phyloP scores from a whole-genome alignment of 2,113 vertebrate species.

The Centropus bengalensis region DNA sequence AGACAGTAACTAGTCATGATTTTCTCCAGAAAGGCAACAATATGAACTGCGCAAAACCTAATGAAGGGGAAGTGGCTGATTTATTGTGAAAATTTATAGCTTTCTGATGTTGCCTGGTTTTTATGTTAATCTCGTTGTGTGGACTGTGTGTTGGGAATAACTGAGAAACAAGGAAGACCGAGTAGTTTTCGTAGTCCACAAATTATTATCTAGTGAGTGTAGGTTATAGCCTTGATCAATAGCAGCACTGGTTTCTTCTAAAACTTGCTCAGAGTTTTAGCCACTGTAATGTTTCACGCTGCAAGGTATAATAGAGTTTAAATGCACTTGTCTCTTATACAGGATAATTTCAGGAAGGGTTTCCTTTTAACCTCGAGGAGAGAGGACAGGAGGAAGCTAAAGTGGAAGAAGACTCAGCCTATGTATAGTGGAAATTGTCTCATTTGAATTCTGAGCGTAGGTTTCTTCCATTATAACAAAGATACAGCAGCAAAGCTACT shows the following conservation, averaged over 20 bases:
- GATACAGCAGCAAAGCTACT: not conserved
- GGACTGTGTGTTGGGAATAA: not conserved
- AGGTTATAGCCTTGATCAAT: not conserved
- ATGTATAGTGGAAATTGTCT: not conserved
- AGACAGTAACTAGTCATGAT: constrained; percentile 14
- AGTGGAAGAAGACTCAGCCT: not conserved
- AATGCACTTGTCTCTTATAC: not conserved
- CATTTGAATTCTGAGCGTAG: not conserved
- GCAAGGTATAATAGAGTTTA: not conserved
- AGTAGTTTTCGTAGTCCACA: not conserved
- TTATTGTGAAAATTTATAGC: not conserved
- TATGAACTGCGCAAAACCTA: not conserved
- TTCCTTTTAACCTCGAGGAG: not conserved
- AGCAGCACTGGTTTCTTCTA: not conserved
- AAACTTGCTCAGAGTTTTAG: constrained; percentile 2
- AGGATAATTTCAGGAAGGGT: not conserved
- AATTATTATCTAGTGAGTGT: not conserved
- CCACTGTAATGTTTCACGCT: not conserved
- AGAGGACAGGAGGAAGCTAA: not conserved
- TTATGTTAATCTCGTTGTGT: not conserved
- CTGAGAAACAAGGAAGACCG: not conserved
- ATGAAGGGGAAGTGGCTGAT: not conserved
- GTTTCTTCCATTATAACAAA: not conserved
- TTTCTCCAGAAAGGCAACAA: constrained; percentile 35
- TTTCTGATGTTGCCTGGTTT: not conserved